Base-by-base conservation (phyloP, 2,888 invertebrate species). In the Girardia tigrina region DNA sequence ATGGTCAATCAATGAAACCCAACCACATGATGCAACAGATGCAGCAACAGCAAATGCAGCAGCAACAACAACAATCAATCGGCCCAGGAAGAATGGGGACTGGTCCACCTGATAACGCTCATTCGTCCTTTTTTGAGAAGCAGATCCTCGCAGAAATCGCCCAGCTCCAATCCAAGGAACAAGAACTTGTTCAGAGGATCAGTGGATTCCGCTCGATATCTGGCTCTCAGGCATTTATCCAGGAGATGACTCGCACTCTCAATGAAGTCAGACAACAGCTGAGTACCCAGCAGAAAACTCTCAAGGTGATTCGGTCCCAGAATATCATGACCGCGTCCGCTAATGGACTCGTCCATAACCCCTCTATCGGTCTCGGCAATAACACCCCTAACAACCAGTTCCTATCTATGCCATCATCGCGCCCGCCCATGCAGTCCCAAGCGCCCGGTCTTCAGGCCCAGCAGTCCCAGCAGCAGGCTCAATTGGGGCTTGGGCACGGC, bases 171-270 rank as follows among this genome's bases (percentile, higher is more conserved):
- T 20, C 56, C 6, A 56, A 56, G n/a, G 20, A 56, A n/a, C 56
- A 56, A n/a, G 56, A 56, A n/a, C 56, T 56, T 16, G 4, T 56
- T 6, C 56, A 56, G 56, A n/a, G 56, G 20, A 56, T 56, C 23
- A n/a, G 23, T 16, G 56, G 56, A 6, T n/a, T 56, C 20, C 56
- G 56, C 56, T 56, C 56, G 23, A 56, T 56, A n/a, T n/a, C 56
- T 23, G 56, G 56, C n/a, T 56, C 56, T 56, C 56, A 56, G 23
- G 56, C 56, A n/a, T 56, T 56, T 56, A 56, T 56, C 23, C 56
- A 56, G 56, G 56, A 56, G 56, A 56, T 56, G n/a, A 56, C 56
- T 56, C 56, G 56, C n/a, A 56, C 56, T 4, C 56, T 56, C 56
- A 56, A n/a, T 56, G 56, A 56, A n/a, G 56, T 56, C 6, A n/a